Evolutionary conservation across 2,888 invertebrate genomes (phyloP), one percentile per base, ranked within the genome.

Genomic region (Neocrepidodera transversa): DNA sequence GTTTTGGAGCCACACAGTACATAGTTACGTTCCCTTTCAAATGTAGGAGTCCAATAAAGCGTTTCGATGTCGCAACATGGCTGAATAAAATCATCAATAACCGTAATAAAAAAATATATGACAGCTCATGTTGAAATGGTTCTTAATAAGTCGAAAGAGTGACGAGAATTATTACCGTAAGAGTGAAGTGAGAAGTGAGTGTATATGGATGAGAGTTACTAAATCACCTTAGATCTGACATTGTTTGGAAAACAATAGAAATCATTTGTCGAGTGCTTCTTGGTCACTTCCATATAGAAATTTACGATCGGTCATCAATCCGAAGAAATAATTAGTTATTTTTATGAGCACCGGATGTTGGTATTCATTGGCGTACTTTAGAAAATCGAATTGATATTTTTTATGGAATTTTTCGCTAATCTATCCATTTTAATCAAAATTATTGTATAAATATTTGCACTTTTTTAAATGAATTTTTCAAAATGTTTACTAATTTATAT

Each of bases 241-340:
- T 36, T 30, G 35, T 36, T 36, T 14, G 35, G 35, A 42, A 42
- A 42, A 43, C 43, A 43, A 43, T 57, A 49, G 60, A 60, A 52
- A 60, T 60, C 50, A 55, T 60, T 60, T 60, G 59, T 60, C 59
- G 48, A 36, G 26, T 58, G 38, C 54, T 51, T 8, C 50, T 50
- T 53, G 40, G 47, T 38, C 59, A 60, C 54, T 55, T 51, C 40
- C 51, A 40, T 51, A 30, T 30, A 18, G 26, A n/a, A 16, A 42
- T 51, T 28, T 51, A 51, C 42, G 40, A 40, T 51, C 28, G 17
- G 8, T 40, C 40, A 30, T 40, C 28, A 40, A 28, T 40, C 42
- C 16, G 6, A 51, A 17, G 11, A 10, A n/a, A 26, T 38, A 38
- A 36, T 50, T 50, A 35, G 10, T 8, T 8, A 8, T 28, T 28